These are phyloP conservation scores for Calidris pugnax DNA, from an alignment of 2,113 vertebrate species.

Conservation along the genomic window DNA sequence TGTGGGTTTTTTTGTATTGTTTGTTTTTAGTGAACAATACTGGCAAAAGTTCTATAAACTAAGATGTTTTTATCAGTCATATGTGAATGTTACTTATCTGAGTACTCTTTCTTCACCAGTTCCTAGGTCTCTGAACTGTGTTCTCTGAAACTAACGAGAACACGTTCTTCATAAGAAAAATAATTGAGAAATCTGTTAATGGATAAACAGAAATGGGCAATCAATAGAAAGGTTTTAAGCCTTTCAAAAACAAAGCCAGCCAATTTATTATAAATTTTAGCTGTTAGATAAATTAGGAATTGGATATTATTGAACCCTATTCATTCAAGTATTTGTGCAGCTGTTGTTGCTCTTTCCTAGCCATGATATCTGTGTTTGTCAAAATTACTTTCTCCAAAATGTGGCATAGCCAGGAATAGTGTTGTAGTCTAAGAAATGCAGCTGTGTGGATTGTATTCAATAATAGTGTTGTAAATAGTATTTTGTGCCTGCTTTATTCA, in stretches of 20 bases:
- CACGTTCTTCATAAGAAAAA: neutral
- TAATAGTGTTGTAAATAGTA: neutral
- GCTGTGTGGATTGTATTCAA: neutral
- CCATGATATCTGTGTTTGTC: neutral
- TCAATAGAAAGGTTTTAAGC: neutral
- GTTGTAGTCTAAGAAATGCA: neutral
- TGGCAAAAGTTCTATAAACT: neutral
- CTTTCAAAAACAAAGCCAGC: neutral
- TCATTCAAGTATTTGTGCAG: neutral
- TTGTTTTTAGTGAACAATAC: neutral
- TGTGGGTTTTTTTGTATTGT: neutral
- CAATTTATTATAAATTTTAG: neutral
- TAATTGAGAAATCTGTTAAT: neutral
- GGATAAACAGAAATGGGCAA: neutral
- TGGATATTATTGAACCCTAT: neutral
- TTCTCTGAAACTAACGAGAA: neutral
- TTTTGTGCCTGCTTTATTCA: neutral
- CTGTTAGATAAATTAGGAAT: neutral
- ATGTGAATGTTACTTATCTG: neutral
- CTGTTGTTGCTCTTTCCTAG: slow-evolving; percentile 22
- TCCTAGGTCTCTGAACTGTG: neutral
- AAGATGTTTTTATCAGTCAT: neutral
- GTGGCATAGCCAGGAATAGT: neutral
- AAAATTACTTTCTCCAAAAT: neutral
- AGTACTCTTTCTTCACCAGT: neutral